Evolutionary conservation across 2,113 vertebrate species (phyloP), one percentile per base, ranked within the genome.

Genomic region (Puffinus mauretanicus): DNA sequence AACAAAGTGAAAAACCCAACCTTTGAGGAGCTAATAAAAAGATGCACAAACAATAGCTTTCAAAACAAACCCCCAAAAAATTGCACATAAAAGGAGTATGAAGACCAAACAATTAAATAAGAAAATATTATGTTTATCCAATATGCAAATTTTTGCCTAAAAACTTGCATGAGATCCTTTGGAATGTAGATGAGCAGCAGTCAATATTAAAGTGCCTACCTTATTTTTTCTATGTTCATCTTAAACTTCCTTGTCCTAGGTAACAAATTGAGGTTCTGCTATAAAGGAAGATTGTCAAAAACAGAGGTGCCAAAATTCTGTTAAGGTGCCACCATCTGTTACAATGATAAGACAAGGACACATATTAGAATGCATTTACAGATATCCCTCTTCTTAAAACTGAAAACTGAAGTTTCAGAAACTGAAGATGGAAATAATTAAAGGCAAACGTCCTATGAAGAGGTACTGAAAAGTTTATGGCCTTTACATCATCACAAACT

Each of bases 401-500:
- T 36, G 38, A 92, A 93, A 92, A 36, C 44, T n/a, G 32, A 73
- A 54, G 22, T 81, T 71, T 92, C 60, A 79, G 36, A 89, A 86
- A 36, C 51, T 55, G 75, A 80, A 58, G 42, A 62, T 93, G 81
- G 84, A 94, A 95, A 61, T 89, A 92, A 85, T 88, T 89, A 84
- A 79, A 87, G 78, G 13, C 46, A 95, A 94, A 85, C 9, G 15
- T 82, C 29, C 16, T 60, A 0, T 80, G 42, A 94, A 70, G 70
- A 90, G 64, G 51, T 77, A 96, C 26, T 92, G 80, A 88, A 94
- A 93, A 93, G 60, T 66, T 91, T 95, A 79, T 42, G 55, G 49
- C 46, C 64, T 67, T 97, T 93, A 90, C 84, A 93, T 96, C 62
- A 89, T 86, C 79, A 90, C 77, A 98, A 92, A 94, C 71, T 91